Percentiles rank a stretch among this genome's conserved stretches.
Evolutionary conservation across 2,113 vertebrate species (phyloP).

Genomic region (Bagarius yarrelli): DNA sequence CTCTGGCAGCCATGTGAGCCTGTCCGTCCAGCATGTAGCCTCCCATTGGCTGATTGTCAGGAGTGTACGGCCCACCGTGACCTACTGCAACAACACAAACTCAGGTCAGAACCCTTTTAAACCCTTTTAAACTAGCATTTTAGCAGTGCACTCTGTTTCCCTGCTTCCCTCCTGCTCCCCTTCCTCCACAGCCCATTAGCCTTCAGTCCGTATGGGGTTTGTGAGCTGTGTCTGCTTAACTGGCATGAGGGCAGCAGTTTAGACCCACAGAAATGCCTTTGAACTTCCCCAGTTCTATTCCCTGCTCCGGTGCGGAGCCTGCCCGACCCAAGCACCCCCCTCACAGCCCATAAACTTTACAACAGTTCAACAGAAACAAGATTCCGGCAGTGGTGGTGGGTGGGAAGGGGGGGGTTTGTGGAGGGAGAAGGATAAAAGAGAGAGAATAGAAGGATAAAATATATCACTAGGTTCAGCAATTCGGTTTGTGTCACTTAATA

Average conservation of each 20-base stretch:
- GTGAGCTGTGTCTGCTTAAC: constrained; percentile 48
- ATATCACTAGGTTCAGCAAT: constrained; percentile 13
- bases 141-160: constrained; percentile 74
- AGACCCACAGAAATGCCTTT: constrained; percentile 42
- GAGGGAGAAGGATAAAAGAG: constrained; percentile 34
- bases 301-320: constrained; percentile 4
- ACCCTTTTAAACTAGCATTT: neutral
- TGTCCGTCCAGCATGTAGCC: constrained; percentile 89
- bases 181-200: constrained; percentile 14
- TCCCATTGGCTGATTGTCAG: constrained; percentile 85
- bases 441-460: constrained; percentile 30
- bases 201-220: constrained; percentile 39
- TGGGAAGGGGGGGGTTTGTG: constrained; percentile 30
- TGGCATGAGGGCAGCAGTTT: constrained; percentile 42
- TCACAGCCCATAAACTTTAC: constrained; percentile 91
- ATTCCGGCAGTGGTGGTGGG: constrained; percentile 76
- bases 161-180: constrained; percentile 43
- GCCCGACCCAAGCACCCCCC: constrained; percentile 2
- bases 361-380: constrained; percentile 83
- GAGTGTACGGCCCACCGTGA: constrained; percentile 86
- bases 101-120: constrained; percentile 7
- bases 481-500: constrained; percentile 29
- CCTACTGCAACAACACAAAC: constrained; percentile 72
- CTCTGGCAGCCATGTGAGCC: constrained; percentile 89
- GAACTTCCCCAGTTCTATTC: constrained; percentile 34